Evolutionary conservation across 2,113 vertebrate species (phyloP).

Genomic region (Chloropsis cyanopogon): DNA sequence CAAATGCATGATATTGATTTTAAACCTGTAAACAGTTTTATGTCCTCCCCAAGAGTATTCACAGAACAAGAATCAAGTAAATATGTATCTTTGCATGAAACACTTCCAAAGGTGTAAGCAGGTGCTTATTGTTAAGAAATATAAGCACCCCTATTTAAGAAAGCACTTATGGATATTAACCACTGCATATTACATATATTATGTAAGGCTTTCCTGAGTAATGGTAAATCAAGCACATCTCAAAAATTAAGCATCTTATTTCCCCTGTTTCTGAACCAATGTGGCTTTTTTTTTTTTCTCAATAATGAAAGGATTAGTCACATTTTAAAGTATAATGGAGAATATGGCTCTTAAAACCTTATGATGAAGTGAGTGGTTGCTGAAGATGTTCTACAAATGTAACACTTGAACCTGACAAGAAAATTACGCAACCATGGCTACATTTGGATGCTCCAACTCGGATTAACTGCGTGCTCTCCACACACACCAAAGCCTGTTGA

Average conservation of each 20-base stretch:
- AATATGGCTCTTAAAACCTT: conserved; percentile 4
- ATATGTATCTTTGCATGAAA: neutral
- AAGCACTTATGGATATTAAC: neutral
- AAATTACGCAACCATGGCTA: conserved; percentile 32
- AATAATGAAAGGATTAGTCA: conserved; percentile 25
- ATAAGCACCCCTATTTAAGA: neutral
- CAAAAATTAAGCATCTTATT: conserved; percentile 45
- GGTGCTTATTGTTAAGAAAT: conserved; percentile 11
- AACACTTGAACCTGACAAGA: conserved; percentile 41
- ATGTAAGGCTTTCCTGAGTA: neutral
- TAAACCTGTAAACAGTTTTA: neutral
- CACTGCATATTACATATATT: neutral
- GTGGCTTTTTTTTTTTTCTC: neutral
- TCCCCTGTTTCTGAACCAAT: neutral
- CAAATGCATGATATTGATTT: neutral
- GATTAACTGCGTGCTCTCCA: neutral
- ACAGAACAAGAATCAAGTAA: neutral
- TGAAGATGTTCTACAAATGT: conserved; percentile 42
- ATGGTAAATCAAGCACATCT: neutral
- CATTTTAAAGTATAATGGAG: conserved; percentile 44
- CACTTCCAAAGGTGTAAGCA: neutral
- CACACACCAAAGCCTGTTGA: neutral
- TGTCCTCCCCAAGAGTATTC: neutral
- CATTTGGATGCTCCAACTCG: neutral
- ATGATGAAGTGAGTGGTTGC: conserved; percentile 16